Conservation (phyloP, 2,888 invertebrate genomes). For the Agriopis leucophaearia region DNA sequence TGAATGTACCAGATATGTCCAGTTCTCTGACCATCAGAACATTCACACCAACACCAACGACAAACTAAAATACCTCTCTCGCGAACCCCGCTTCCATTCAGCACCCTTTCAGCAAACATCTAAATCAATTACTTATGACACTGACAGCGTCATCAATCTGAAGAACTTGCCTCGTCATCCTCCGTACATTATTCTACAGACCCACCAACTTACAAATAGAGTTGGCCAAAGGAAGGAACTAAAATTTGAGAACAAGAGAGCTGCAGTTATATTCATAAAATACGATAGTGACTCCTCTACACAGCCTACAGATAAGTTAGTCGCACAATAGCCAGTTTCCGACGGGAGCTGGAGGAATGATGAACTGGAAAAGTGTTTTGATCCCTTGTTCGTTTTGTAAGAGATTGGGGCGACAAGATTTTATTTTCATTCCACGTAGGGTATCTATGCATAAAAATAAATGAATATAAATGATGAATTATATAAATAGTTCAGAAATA, state of each 20-base stretch:
- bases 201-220: background rate
- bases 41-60: background rate
- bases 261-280: background rate
- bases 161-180: slow-evolving; percentile 62
- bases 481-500: too few relatives aligned
- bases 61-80: slow-evolving; percentile 9
- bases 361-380: slow-evolving; percentile 43
- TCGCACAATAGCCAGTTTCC: slow-evolving; percentile 55
- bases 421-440: background rate
- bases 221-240: background rate
- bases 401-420: slow-evolving; percentile 8
- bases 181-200: slow-evolving; percentile 63
- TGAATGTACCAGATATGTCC: background rate
- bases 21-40: slow-evolving; percentile 41
- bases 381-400: slow-evolving; percentile 29
- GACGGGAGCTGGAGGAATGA: slow-evolving; percentile 50
- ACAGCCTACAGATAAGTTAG: background rate
- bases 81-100: slow-evolving; percentile 29
- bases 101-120: slow-evolving; percentile 63
- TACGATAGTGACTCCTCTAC: background rate
- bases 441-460: background rate
- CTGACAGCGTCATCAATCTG: slow-evolving; percentile 67
- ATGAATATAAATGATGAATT: background rate
- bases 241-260: background rate
- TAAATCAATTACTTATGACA: slow-evolving; percentile 64